A percentile compares a stretch with the other conserved stretches of the same genome.
phyloP scores from a whole-genome alignment of 2,113 vertebrate species.

The Pristiophorus japonicus region DNA sequence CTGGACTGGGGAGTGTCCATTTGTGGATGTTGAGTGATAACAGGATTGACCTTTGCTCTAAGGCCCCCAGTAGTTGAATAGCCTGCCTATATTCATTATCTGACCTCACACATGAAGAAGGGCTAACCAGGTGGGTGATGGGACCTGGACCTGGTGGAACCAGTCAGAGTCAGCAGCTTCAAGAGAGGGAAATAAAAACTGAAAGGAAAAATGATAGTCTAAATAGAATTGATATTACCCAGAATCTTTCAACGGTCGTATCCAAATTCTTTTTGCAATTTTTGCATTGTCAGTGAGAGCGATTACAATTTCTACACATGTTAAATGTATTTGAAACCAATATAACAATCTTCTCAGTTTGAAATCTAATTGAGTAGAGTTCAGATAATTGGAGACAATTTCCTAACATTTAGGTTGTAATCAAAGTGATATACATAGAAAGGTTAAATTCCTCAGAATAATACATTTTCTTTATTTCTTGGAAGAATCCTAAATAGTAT shows the following conservation, averaged over 20 bases:
- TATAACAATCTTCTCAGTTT: neutral
- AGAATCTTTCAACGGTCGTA: neutral
- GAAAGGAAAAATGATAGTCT: neutral
- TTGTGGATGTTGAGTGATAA: neutral
- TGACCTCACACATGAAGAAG: neutral
- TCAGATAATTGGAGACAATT: neutral
- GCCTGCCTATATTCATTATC: neutral
- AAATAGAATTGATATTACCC: neutral
- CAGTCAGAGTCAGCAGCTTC: neutral
- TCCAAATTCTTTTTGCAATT: neutral
- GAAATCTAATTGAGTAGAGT: neutral
- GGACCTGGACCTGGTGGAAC: neutral
- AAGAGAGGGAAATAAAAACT: neutral
- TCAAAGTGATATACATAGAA: neutral
- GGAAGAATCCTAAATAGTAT: neutral
- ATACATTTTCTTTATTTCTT: neutral
- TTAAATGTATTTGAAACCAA: neutral
- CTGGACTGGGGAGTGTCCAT: neutral
- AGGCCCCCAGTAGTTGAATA: neutral
- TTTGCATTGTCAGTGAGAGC: neutral
- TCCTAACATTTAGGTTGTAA: neutral
- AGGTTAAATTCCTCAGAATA: neutral
- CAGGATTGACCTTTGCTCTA: neutral
- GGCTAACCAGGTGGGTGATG: neutral
- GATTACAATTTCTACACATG: neutral